phyloP scores from a whole-genome alignment of 2,888 invertebrate species.

The Encarsia formosa region DNA sequence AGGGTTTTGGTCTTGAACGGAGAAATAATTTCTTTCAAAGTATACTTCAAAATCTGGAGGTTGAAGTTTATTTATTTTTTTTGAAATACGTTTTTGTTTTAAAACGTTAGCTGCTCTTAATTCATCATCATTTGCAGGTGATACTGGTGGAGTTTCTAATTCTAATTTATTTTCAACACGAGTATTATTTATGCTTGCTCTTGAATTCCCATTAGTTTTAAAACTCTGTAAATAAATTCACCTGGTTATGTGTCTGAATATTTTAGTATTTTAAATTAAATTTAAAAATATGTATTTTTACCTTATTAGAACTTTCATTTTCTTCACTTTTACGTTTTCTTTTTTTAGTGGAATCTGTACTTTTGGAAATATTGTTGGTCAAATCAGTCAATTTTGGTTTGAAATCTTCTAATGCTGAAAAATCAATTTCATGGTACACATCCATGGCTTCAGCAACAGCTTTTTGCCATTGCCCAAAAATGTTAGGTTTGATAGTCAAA shows the following conservation, averaged over 20 bases:
- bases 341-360: constrained; percentile 8
- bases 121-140: constrained; percentile 21
- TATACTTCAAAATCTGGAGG: constrained; percentile 29
- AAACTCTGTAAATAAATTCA: constrained; percentile 7
- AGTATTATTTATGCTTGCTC: neutral
- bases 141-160: constrained; percentile 26
- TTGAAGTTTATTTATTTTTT: constrained; percentile 26
- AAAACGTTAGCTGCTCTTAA: constrained; percentile 7
- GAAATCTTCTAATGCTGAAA: constrained; percentile 19
- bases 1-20: constrained; percentile 20
- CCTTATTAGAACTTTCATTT: constrained; percentile 9
- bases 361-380: constrained; percentile 10
- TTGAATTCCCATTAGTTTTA: constrained; percentile 6
- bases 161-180: constrained; percentile 17
- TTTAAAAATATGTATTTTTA: constrained; percentile 8
- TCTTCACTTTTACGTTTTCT: constrained; percentile 20
- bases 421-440: constrained; percentile 24
- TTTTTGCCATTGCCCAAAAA: constrained; percentile 27
- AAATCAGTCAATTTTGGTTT: constrained; percentile 16
- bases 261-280: neutral
- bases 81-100: constrained; percentile 24
- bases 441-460: constrained; percentile 30
- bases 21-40: constrained; percentile 23
- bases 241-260: neutral
- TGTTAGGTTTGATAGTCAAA: constrained; percentile 21